Evolutionary conservation across 2,113 vertebrate species (phyloP).

Genomic region (Psammodynastes pulverulentus): DNA sequence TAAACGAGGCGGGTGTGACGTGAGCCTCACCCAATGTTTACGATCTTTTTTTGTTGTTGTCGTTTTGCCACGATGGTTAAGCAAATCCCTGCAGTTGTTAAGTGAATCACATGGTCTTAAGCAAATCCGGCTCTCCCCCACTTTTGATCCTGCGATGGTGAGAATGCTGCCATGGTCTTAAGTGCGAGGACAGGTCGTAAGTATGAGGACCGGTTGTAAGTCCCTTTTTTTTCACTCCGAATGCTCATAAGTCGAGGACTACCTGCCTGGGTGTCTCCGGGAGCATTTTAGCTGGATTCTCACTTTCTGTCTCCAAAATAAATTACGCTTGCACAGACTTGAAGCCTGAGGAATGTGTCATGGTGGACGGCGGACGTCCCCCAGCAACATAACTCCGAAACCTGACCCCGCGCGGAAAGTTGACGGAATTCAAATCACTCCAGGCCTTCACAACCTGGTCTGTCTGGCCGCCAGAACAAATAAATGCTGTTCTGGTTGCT

Average conservation of each 20-base stretch:
- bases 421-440: conserved; percentile 40
- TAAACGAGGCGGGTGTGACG: neutral
- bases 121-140: neutral
- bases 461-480: conserved; percentile 48
- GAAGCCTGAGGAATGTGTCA: conserved; percentile 16
- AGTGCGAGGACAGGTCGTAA: neutral
- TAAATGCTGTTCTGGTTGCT: conserved; percentile 39
- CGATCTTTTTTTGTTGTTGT: too few relatives aligned
- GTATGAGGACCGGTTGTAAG: neutral
- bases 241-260: neutral
- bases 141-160: too few relatives aligned
- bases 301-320: too few relatives aligned
- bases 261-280: neutral
- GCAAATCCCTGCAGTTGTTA: neutral
- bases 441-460: conserved; percentile 25
- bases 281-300: too few relatives aligned
- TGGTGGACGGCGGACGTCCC: conserved; percentile 35
- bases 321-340: neutral
- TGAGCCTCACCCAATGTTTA: neutral
- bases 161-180: neutral
- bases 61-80: neutral
- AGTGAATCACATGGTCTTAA: neutral
- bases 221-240: neutral
- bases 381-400: conserved; percentile 38
- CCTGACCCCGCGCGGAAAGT: conserved; percentile 37